A percentile compares a stretch with the other conserved stretches of the same genome.
phyloP scores from a whole-genome alignment of 2,888 invertebrate species.

The Drosophila peninsularis region DNA sequence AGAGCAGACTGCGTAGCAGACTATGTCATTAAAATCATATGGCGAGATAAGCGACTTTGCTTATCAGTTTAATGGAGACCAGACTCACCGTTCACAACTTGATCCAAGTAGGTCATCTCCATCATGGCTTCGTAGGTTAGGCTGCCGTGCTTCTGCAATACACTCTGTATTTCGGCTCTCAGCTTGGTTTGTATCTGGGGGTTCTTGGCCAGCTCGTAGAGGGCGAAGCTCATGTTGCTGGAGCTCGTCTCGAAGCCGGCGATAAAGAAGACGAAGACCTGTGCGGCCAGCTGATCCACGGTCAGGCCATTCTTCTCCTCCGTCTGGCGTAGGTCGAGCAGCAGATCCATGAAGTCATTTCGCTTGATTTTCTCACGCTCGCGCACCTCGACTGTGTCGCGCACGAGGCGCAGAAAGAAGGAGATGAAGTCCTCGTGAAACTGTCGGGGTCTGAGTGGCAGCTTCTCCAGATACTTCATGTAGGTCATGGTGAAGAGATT shows the following conservation, averaged over 20 bases:
- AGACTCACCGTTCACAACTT: conserved; percentile 84
- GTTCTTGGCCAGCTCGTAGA: conserved; percentile 86
- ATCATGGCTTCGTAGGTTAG: conserved; percentile 85
- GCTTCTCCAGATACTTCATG: not conserved
- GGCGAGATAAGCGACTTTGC: not conserved
- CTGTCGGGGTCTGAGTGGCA: conserved; percentile 16
- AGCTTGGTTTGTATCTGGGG: conserved; percentile 84
- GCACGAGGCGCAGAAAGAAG: conserved; percentile 67
- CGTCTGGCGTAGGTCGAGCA: conserved; percentile 69
- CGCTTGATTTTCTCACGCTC: conserved; percentile 65
- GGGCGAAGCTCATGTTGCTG: conserved; percentile 85
- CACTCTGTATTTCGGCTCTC: conserved; percentile 84
- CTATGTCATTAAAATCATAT: no score
- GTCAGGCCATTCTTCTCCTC: conserved; percentile 72
- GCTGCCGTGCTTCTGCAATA: conserved; percentile 82
- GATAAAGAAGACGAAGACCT: conserved; percentile 86
- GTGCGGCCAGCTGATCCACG: conserved; percentile 85
- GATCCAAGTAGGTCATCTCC: conserved; percentile 85
- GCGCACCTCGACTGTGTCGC: conserved; percentile 63
- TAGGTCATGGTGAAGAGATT: conserved; percentile 58
- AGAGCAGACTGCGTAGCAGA: not conserved
- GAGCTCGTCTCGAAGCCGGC: conserved; percentile 87
- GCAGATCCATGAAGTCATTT: conserved; percentile 75
- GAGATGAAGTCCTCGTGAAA: not conserved
- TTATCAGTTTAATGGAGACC: not conserved